Base-by-base conservation (phyloP, 1,140 invertebrate genomes). In the Listronotus bonariensis region DNA sequence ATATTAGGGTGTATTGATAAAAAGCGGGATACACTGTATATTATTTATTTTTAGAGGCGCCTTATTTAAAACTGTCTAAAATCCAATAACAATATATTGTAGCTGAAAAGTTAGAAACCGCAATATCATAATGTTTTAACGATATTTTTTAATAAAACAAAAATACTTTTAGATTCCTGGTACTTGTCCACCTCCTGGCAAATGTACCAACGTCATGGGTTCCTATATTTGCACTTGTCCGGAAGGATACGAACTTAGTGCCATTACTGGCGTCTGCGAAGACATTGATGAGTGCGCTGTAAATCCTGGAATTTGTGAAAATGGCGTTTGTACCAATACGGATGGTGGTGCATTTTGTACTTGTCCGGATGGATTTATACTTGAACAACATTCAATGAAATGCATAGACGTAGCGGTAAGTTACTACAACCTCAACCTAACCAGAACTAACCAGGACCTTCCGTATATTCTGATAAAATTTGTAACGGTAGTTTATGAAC, bases 141-240 rank as follows among this genome's bases (percentile, higher is more conserved):
- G n/a, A n/a, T n/a, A n/a, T n/a, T n/a, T n/a, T n/a, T n/a, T n/a
- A n/a, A n/a, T n/a, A n/a, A n/a, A n/a, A n/a, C n/a, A n/a, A n/a
- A n/a, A n/a, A n/a, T 76, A 31, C 31, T 68, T 78, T 62, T 60
- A 87, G 86, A 76, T 82, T 65, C 80, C 81, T 41, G 82, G 80
- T 18, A 82, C 85, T 14, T 88, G 87, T 75, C 85, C 85, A 15
- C 64, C 82, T 36, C 84, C 86, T 72, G 83, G 90, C 68, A 85
- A 81, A 64, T 90, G 88, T 74, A 87, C 88, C 68, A 90, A 89
- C 71, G 72, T 88, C 0, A 88, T 89, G 86, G 88, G 88, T 41
- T 87, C 86, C 0, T 87, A 84, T 68, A 80, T 88, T 17, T 89
- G 88, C 71, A 83, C 78, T 12, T 89, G 88, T 75, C 87, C 87